phyloP scores from a whole-genome alignment of 2,113 vertebrate species.

The Mola mola region DNA sequence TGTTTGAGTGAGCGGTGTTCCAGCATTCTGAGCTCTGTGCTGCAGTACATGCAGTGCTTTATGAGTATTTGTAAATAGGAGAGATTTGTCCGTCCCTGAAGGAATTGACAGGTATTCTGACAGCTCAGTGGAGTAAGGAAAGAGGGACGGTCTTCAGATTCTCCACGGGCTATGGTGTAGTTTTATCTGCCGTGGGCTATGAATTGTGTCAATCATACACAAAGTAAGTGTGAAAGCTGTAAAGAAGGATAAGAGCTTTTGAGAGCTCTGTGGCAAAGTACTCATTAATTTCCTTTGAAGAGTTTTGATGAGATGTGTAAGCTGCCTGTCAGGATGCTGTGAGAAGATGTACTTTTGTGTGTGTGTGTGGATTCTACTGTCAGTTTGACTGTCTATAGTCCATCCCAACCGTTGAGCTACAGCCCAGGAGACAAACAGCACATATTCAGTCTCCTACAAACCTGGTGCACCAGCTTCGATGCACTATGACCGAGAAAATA shows the following conservation, averaged over 20 bases:
- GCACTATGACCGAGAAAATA: not conserved
- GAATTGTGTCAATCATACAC: slow-evolving; percentile 49
- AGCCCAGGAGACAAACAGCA: slow-evolving; percentile 19
- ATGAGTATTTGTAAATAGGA: slow-evolving; percentile 1
- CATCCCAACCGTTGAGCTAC: slow-evolving; percentile 31
- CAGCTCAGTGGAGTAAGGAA: slow-evolving; percentile 10
- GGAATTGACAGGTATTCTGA: slow-evolving; percentile 31
- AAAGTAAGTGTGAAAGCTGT: slow-evolving; percentile 25
- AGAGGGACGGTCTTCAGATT: slow-evolving; percentile 17
- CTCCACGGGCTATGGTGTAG: slow-evolving; percentile 6
- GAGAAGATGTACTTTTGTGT: slow-evolving; percentile 8
- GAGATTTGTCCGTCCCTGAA: slow-evolving; percentile 43
- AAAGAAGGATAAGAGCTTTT: slow-evolving; percentile 20
- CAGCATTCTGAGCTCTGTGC: not conserved
- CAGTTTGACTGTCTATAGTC: slow-evolving; percentile 30
- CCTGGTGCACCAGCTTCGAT: slow-evolving; percentile 3
- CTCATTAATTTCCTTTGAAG: slow-evolving; percentile 55
- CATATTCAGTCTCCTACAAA: slow-evolving; percentile 18
- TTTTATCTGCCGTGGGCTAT: slow-evolving; percentile 33
- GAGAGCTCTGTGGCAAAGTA: slow-evolving; percentile 18
- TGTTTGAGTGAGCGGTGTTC: not conserved
- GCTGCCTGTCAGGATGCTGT: slow-evolving; percentile 45
- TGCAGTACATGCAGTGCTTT: slow-evolving; percentile 14
- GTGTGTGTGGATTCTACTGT: slow-evolving; percentile 34
- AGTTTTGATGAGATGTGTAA: slow-evolving; percentile 46